Conservation (phyloP, 2,888 invertebrate genomes). For the Mactromeris polynyma region DNA sequence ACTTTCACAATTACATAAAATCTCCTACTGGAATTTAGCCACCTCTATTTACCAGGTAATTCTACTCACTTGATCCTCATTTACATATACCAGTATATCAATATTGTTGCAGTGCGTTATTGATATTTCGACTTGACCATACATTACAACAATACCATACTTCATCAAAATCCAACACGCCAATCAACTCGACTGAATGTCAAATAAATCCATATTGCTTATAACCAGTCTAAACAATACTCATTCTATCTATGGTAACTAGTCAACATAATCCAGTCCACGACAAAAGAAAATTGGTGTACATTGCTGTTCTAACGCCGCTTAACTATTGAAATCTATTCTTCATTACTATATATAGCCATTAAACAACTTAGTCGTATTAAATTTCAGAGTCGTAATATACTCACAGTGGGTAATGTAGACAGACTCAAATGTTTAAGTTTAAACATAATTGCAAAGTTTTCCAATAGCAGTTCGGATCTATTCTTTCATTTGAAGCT, state of each 20-base stretch:
- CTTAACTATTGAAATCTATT: neutral
- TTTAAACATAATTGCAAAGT: slow-evolving; percentile 3
- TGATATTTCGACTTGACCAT: slow-evolving; percentile 7
- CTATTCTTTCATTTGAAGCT: slow-evolving; percentile 3
- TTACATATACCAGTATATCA: neutral
- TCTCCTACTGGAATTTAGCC: neutral
- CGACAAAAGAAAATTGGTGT: slow-evolving; percentile 8
- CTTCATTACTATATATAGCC: slow-evolving; percentile 11
- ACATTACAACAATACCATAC: neutral
- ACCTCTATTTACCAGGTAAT: neutral
- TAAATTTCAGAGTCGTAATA: slow-evolving; percentile 3
- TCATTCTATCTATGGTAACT: neutral
- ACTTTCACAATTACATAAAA: too few relatives aligned
- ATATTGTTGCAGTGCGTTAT: neutral
- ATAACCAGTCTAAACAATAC: slow-evolving; percentile 43
- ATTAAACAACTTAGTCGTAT: slow-evolving; percentile 11
- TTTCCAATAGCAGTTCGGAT: neutral
- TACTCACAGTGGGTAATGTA: neutral
- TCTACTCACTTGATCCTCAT: neutral
- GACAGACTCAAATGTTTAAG: slow-evolving; percentile 11
- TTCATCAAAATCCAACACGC: neutral
- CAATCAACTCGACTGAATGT: neutral
- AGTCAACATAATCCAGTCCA: neutral
- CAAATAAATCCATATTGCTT: slow-evolving; percentile 39
- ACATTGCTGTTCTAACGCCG: neutral